Base-by-base conservation (phyloP, 2,797 vertebrate species). In the Chaetodon trifasciatus region DNA sequence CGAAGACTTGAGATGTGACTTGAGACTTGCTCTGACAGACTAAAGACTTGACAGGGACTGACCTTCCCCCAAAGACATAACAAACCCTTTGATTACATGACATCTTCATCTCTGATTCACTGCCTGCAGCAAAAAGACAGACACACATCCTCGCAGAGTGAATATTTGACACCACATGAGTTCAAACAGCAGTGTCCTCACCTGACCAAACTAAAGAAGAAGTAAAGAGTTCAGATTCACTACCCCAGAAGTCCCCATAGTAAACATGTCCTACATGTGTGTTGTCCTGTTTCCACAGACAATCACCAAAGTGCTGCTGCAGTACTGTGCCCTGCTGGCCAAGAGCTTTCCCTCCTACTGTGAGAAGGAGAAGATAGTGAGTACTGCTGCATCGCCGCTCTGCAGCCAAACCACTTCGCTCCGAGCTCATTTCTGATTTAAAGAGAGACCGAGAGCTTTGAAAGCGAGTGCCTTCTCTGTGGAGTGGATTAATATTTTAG, bases 331-430 rank as follows among this genome's bases (percentile, higher is more conserved):
- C 70, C 96, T 97, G 81, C 93, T 99, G 74, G 94, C 96, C 89
- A 97, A 96, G 94, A 94, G 88, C 89, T 99, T 99, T 67, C 95
- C 97, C 57, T 94, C 96, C 73, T 99, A 97, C 92, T 99, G 98
- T 77, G 96, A 96, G 76, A 99, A 99, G 90, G 98, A 99, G 91
- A 99, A 97, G 91, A 95, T 97, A 88, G 98, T 99, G 86, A 98
- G 96, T 95, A 70, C 57, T 37, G 57, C 74, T 69, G 73, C 6
- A 4, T 49, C n/a, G 1, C 74, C 62, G n/a, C 66, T 69, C 53
- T 71, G 55, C 63, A 57, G 5, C 61, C 72, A 56, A 0, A 73
- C 61, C 42, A 1, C 60, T 28, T 61, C 64, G 40, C 52, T 69
- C 74, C 40, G 16, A 62, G 35, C 61, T 72, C 70, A 32, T 67